Evolutionary conservation across 2,888 invertebrate species (phyloP).

Genomic region (Scaptomyza cyrtandrae): DNA sequence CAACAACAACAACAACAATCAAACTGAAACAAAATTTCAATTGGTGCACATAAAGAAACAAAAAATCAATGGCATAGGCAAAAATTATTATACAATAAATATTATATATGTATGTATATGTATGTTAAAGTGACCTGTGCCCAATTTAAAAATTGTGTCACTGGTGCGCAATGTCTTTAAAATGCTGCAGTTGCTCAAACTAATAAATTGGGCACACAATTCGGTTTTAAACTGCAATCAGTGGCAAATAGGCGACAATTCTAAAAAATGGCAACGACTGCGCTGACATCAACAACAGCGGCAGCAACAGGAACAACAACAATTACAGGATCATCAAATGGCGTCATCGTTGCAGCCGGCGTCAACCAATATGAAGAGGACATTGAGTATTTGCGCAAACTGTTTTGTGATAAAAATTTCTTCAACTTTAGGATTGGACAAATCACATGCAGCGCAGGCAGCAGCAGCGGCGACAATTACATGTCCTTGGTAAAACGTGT

Average conservation of each 20-base stretch:
- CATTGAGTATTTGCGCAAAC: slow-evolving; percentile 70
- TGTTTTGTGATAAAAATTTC: slow-evolving; percentile 64
- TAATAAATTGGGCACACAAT: slow-evolving; percentile 38
- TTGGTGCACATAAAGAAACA: slow-evolving; percentile 30
- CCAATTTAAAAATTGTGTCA: slow-evolving; percentile 54
- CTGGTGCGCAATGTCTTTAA: slow-evolving; percentile 52
- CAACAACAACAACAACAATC: slow-evolving; percentile 20
- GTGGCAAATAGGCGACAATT: slow-evolving; percentile 4
- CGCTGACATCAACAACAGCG: slow-evolving; percentile 27
- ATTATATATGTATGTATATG: not conserved
- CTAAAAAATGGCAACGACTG: slow-evolving; percentile 23
- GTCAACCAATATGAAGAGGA: slow-evolving; percentile 70
- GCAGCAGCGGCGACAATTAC: slow-evolving; percentile 83
- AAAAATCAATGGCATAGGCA: slow-evolving; percentile 49
- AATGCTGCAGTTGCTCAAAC: slow-evolving; percentile 64
- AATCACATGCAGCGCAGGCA: slow-evolving; percentile 78
- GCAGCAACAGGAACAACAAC: slow-evolving; percentile 21
- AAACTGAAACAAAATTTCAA: slow-evolving; percentile 22
- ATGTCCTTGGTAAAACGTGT: slow-evolving; percentile 84
- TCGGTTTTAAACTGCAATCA: slow-evolving; percentile 22
- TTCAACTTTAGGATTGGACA: slow-evolving; percentile 72
- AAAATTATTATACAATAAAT: slow-evolving; percentile 55
- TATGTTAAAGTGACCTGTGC: slow-evolving; percentile 41
- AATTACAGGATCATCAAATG: slow-evolving; percentile 40
- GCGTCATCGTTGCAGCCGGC: slow-evolving; percentile 35